These are phyloP conservation scores for Chamaetylas fuelleborni DNA, from an alignment of 2,113 vertebrate genomes.

Conservation along the genomic window DNA sequence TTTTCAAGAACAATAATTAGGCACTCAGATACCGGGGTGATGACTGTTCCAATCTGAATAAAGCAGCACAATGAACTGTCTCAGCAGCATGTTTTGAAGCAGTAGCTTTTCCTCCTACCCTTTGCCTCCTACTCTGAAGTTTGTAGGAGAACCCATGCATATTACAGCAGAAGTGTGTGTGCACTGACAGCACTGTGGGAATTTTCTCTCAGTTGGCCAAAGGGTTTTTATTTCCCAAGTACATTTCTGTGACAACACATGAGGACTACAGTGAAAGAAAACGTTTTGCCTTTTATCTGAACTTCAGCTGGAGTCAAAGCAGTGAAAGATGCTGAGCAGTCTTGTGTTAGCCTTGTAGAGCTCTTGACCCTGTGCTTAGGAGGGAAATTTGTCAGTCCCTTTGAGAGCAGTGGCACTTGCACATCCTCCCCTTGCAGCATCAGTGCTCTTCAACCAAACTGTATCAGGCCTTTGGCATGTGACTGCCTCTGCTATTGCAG, in stretches of 20 bases:
- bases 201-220: not conserved
- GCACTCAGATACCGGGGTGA: not conserved
- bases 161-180: not conserved
- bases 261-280: not conserved
- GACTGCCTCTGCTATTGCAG: not conserved
- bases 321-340: not conserved
- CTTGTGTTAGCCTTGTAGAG: not conserved
- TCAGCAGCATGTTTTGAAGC: not conserved
- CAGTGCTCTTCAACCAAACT: not conserved
- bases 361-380: not conserved
- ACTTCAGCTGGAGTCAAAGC: not conserved
- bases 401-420: not conserved
- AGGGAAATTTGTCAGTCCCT: not conserved
- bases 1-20: slow-evolving; percentile 48
- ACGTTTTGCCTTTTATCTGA: not conserved
- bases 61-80: slow-evolving; percentile 15
- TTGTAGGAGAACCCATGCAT: not conserved
- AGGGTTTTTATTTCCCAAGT: not conserved
- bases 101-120: slow-evolving; percentile 4
- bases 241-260: not conserved
- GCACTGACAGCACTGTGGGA: not conserved
- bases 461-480: not conserved
- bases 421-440: not conserved
- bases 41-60: not conserved
- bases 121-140: slow-evolving; percentile 8